Evolutionary conservation across 2,113 vertebrate genomes (phyloP), one percentile per base, ranked within the genome.

Genomic region (Alces alces): DNA sequence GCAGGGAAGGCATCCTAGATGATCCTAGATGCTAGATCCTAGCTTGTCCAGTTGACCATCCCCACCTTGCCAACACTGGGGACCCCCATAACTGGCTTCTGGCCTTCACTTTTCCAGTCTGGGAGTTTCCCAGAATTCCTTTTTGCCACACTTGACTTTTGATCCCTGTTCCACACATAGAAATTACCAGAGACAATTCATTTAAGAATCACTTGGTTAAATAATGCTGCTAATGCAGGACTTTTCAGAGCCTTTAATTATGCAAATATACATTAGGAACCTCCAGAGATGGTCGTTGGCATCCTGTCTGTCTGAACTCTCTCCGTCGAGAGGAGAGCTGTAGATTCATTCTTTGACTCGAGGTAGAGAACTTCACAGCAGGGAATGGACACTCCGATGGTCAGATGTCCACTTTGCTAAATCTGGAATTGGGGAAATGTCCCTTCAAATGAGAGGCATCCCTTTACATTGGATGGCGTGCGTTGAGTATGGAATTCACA

Each of bases 311-410:
- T 79, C 82, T 84, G 64, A 57, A 58, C 14, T 17, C 33, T 70
- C 36, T 70, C 33, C 9, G 8, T 17, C 5, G 8, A 21, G n/a
- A 23, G 54, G 47, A 8, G 7, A 4, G 55, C 45, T 50, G 0
- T 7, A 8, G 52, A 17, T 13, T 11, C 1, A 1, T n/a, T 85
- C 19, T 5, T 64, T 33, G 15, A 39, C 89, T 36, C 4, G 16
- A 64, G 5, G 28, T 15, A 87, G 14, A 23, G 33, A 4, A 3
- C 9, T 17, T 88, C 86, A 3, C 30, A 0, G 11, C 36, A 0
- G 54, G 4, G n/a, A 50, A 10, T 2, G 17, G 6, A 28, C 55
- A 16, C 3, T 0, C 12, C 11, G 0, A 1, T 0, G 27, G 28
- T 61, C 23, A 83, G 90, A 54, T 2, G 6, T 50, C n/a, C 4